These are phyloP conservation scores for Perizoma flavofasciatum DNA, from an alignment of 2,888 invertebrate species.

Conservation along the genomic window DNA sequence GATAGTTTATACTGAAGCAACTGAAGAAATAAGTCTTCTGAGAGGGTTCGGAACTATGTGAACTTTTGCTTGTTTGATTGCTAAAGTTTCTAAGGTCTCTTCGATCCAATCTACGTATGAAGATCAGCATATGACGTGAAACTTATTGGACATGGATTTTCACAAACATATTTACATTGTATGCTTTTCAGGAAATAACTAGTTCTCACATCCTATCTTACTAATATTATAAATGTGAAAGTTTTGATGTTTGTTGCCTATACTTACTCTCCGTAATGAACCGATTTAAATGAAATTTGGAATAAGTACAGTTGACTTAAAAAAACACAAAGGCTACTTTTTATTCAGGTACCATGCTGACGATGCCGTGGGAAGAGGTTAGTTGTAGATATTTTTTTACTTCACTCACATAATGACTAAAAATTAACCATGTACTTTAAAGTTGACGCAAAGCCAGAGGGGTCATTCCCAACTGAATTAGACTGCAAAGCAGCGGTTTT, in stretches of 20 bases:
- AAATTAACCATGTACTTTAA: slow-evolving; percentile 16
- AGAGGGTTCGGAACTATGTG: background rate
- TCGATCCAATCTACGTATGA: slow-evolving; percentile 9
- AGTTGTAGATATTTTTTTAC: background rate
- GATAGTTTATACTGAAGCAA: no score
- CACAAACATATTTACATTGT: background rate
- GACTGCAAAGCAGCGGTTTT: slow-evolving; percentile 44
- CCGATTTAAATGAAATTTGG: no score
- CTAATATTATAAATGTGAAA: no score
- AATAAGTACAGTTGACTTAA: no score
- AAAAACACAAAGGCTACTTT: no score
- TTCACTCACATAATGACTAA: slow-evolving; percentile 10
- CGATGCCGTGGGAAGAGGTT: no score
- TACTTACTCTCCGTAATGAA: no score
- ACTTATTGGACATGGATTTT: background rate
- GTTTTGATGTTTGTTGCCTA: no score
- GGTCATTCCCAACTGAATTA: slow-evolving; percentile 54
- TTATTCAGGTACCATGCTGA: no score
- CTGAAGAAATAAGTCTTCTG: no score
- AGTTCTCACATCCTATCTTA: no score
- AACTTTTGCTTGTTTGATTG: slow-evolving; percentile 16
- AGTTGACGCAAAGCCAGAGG: slow-evolving; percentile 34
- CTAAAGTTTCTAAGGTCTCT: slow-evolving; percentile 5
- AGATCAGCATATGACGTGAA: background rate
- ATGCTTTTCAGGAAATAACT: background rate